Conservation (phyloP, 2,888 invertebrate genomes). For the Byasa hedistus region DNA sequence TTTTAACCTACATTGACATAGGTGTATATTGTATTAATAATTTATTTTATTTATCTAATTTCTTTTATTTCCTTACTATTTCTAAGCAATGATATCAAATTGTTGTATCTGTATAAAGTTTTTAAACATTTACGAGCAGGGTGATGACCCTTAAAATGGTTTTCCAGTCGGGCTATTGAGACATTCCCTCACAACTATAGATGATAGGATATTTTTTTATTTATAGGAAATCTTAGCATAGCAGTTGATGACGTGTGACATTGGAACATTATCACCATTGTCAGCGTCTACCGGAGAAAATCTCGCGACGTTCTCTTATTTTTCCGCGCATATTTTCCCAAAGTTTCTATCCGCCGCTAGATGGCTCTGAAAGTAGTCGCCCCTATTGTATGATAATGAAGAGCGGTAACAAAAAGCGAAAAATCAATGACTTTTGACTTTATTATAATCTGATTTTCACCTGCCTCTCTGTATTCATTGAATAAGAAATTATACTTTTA, state of each 20-base stretch:
- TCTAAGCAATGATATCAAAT: too few species aligned
- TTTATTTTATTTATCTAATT: too few species aligned
- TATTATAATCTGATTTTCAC: slow-evolving; percentile 14
- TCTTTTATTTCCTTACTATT: too few species aligned
- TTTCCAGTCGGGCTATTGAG: too few species aligned
- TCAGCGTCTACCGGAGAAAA: slow-evolving; percentile 41
- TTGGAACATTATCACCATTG: slow-evolving; percentile 15
- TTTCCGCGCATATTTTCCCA: slow-evolving; percentile 47
- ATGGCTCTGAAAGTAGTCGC: slow-evolving; percentile 52
- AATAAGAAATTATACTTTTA: too few species aligned
- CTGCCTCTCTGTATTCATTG: not conserved
- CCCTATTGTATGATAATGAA: slow-evolving; percentile 38
- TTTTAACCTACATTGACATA: too few species aligned
- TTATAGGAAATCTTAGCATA: not conserved
- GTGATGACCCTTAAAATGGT: too few species aligned
- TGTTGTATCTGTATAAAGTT: too few species aligned
- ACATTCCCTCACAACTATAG: too few species aligned
- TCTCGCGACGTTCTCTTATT: slow-evolving; percentile 39
- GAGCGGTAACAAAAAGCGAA: slow-evolving; percentile 29
- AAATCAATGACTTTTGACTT: not conserved
- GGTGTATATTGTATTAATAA: too few species aligned
- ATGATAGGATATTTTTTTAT: too few species aligned
- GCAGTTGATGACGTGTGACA: slow-evolving; percentile 21
- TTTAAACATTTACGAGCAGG: too few species aligned
- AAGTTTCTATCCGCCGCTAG: slow-evolving; percentile 64